Base-by-base conservation (phyloP, 1,140 invertebrate genomes). In the Phortica variegata region DNA sequence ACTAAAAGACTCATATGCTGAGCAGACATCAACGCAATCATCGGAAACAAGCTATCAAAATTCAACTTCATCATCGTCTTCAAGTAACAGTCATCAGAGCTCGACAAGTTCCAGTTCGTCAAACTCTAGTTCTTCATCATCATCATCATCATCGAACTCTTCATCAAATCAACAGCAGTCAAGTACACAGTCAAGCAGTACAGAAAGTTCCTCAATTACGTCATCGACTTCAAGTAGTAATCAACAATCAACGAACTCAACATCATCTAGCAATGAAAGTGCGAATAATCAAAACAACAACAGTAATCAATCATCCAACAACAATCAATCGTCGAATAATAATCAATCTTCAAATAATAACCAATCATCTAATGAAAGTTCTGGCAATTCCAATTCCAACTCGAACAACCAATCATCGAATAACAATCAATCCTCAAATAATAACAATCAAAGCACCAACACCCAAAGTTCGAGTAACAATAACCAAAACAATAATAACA, bases 31-130 rank as follows among this genome's bases (percentile, higher is more conserved):
- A 40, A 68, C 62, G 43, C 60, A 61, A 37, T 61, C 69, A 13
- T 58, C 69, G 44, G 49, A 73, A 65, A 37, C 65, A 61, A 68
- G 58, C 26, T 41, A 47, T 47, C 52, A 77, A 68, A 63, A 77
- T 71, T 57, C 83, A 76, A 71, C 82, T 78, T 62, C 77, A 79
- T 47, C 52, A 2, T 47, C 55, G 9, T 54, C 60, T 5, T 50
- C 59, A n/a, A 37, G 74, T 68, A 61, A 75, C 78, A 43, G 47
- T 60, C 62, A 60, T 19, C 57, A 65, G 32, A 69, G 50, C 23
- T 65, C 65, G 4, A 66, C 59, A n/a, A 54, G 45, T 19, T 61
- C 60, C 0, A 20, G 29, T n/a, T 43, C 39, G 2, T 38, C 31
- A 5, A 37, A 46, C 0, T 43, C 76, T 69, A 61, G 70, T 75